phyloP scores from a whole-genome alignment of 2,888 invertebrate genomes.

The Melinaea marsaeus region DNA sequence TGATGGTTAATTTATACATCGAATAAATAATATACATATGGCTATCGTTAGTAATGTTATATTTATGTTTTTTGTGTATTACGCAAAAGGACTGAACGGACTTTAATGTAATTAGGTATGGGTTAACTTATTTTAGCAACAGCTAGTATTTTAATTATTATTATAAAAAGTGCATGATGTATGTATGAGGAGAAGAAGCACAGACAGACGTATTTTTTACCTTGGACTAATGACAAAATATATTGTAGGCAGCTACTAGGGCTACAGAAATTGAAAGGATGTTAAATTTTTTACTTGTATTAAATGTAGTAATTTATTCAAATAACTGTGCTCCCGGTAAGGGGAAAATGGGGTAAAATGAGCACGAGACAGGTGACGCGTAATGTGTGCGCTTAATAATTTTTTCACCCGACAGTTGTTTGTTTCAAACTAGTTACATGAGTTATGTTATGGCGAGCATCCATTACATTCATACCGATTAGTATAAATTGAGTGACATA shows the following conservation, averaged over 20 bases:
- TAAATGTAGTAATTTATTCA: not conserved
- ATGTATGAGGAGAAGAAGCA: too few species aligned
- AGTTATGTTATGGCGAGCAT: constrained; percentile 11
- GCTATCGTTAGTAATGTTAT: too few species aligned
- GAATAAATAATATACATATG: too few species aligned
- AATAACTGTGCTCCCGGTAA: constrained; percentile 17
- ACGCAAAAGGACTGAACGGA: too few species aligned
- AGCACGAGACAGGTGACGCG: constrained; percentile 34
- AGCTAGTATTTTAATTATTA: too few species aligned
- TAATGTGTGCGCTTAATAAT: constrained; percentile 33
- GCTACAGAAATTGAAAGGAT: constrained; percentile 19
- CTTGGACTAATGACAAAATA: not conserved
- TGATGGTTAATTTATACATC: too few species aligned
- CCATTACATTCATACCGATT: constrained; percentile 15
- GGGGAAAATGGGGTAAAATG: constrained; percentile 27
- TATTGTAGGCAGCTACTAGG: constrained; percentile 14
- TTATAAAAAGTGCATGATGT: too few species aligned
- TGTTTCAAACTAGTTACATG: constrained; percentile 28
- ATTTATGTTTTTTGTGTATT: too few species aligned
- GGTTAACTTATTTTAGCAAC: too few species aligned
- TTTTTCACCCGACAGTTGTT: constrained; percentile 25
- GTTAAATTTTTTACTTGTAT: constrained; percentile 9
- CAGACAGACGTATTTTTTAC: too few species aligned
- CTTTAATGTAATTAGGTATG: too few species aligned
- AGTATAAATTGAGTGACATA: constrained; percentile 1